These are phyloP conservation scores for Crypturellus undulatus DNA, from an alignment of 2,113 vertebrate species.

Conservation along the genomic window DNA sequence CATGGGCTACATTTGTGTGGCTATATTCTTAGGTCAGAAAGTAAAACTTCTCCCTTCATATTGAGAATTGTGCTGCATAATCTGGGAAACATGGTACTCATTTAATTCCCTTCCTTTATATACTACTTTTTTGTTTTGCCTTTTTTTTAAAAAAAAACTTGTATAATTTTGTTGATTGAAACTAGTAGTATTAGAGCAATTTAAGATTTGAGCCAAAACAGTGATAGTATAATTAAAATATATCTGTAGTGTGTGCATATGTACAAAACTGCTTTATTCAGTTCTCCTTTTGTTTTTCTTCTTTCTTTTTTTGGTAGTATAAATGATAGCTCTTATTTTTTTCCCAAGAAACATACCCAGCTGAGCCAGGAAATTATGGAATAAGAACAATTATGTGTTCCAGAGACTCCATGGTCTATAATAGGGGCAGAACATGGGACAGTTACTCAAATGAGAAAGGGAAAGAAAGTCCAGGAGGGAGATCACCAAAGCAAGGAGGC, in stretches of 20 bases:
- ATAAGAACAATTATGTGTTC: rapidly evolving
- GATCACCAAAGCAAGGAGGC: not conserved
- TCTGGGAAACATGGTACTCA: not conserved
- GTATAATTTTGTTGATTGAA: not conserved
- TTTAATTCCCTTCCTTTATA: not conserved
- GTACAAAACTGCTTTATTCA: not conserved
- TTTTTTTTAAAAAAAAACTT: not conserved
- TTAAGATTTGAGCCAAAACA: not conserved
- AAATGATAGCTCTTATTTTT: not conserved
- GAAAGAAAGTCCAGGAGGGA: not conserved
- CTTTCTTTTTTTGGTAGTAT: not conserved
- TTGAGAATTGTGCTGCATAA: not conserved
- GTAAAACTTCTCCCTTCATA: not conserved
- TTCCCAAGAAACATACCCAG: not conserved
- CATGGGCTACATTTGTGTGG: not conserved
- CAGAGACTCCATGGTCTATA: not conserved
- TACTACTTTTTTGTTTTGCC: not conserved
- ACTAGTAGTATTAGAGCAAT: not conserved
- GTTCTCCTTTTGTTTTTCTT: not conserved
- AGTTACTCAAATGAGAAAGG: not conserved
- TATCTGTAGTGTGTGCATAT: not conserved
- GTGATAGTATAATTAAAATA: not conserved
- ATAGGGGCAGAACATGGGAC: not conserved
- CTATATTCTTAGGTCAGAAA: not conserved
- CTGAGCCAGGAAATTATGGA: not conserved